Conservation (phyloP, 2,113 vertebrate genomes). For the Pterocles burchelli region DNA sequence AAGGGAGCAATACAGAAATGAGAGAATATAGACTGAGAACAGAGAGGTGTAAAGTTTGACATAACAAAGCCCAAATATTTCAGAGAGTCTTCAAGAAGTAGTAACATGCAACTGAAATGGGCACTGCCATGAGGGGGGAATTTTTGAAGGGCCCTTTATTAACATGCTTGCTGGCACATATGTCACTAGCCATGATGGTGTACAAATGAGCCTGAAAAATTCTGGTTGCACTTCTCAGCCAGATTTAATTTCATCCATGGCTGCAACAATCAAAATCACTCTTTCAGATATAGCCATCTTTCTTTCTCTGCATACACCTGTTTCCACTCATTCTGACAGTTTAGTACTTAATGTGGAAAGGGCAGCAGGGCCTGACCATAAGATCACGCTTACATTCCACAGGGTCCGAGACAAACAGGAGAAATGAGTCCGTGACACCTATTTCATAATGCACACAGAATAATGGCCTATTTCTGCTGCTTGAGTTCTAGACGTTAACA, state of each 20-base stretch:
- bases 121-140: not conserved
- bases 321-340: slow-evolving; percentile 61
- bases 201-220: not conserved
- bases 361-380: slow-evolving; percentile 40
- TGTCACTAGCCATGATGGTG: not conserved
- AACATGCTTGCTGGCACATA: not conserved
- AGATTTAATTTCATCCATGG: not conserved
- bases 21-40: not conserved
- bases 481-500: not conserved
- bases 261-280: not conserved
- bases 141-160: not conserved
- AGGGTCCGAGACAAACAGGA: not conserved
- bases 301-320: slow-evolving; percentile 51
- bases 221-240: not conserved
- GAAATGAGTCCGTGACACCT: slow-evolving; percentile 2
- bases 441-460: slow-evolving; percentile 5
- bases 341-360: slow-evolving; percentile 58
- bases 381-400: slow-evolving; percentile 54
- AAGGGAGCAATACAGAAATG: not conserved
- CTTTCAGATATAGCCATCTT: slow-evolving; percentile 19
- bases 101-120: not conserved
- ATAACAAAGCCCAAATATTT: not conserved
- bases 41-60: not conserved
- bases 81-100: not conserved
- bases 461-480: not conserved